Percentiles rank a stretch among this genome's conserved stretches.
Conservation (phyloP, 2,113 vertebrate species). For the Camelus dromedarius region DNA sequence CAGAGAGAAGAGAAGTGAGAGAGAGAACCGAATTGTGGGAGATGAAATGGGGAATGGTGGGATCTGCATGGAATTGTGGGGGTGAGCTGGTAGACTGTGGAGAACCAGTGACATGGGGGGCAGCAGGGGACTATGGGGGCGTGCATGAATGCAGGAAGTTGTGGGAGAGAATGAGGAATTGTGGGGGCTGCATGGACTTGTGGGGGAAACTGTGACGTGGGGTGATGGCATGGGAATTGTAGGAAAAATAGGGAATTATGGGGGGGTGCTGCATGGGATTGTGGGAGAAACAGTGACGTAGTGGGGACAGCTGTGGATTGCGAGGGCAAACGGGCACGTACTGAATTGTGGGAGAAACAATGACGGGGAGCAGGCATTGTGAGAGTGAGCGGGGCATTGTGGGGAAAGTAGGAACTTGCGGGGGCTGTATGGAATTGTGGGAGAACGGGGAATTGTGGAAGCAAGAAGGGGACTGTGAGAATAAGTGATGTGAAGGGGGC, state of each 20-base stretch:
- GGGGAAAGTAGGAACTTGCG: not conserved
- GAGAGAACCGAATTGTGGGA: not conserved
- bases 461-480: not conserved
- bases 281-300: not conserved
- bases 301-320: no score
- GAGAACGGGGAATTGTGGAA: no score
- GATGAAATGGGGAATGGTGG: not conserved
- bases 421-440: not conserved
- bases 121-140: not conserved
- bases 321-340: no score
- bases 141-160: not conserved
- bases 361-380: no score
- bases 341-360: no score
- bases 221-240: not conserved
- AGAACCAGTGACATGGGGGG: not conserved
- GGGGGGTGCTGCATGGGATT: not conserved
- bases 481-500: not conserved
- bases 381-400: not conserved
- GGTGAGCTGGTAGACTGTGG: no score
- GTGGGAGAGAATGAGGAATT: not conserved
- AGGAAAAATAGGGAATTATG: not conserved
- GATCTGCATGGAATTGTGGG: not conserved
- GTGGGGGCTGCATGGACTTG: not conserved
- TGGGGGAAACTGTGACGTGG: not conserved
- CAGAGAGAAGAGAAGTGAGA: not conserved